These are phyloP conservation scores for Cephus pulcher DNA, from an alignment of 2,888 invertebrate species.

Conservation along the genomic window DNA sequence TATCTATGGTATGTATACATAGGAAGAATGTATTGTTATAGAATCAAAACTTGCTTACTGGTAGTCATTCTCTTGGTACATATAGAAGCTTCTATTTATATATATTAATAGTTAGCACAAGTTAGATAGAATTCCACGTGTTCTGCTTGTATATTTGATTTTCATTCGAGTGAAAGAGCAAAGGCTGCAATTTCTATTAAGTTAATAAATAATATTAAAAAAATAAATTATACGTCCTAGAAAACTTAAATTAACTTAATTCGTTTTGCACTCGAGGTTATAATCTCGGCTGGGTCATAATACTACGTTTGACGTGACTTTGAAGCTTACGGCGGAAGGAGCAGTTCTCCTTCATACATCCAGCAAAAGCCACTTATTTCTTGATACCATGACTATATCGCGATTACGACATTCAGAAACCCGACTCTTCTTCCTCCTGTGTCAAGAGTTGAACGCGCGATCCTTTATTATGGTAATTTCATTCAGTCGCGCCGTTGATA, in stretches of 20 bases:
- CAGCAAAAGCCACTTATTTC: not conserved
- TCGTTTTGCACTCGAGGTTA: not conserved
- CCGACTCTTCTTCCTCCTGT: not conserved
- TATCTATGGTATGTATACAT: not conserved
- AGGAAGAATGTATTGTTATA: not conserved
- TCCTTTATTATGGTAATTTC: conserved; percentile 61
- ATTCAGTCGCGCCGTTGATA: conserved; percentile 51
- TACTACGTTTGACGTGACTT: not conserved
- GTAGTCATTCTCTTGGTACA: not conserved
- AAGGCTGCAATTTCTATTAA: too few species aligned
- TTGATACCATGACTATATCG: not conserved
- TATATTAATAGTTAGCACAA: not conserved
- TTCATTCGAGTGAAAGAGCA: too few species aligned
- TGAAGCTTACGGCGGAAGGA: not conserved
- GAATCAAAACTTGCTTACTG: not conserved
- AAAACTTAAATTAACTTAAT: not conserved
- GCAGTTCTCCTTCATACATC: not conserved
- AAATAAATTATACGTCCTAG: not conserved
- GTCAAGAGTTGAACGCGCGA: not conserved
- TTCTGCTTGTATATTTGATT: too few species aligned
- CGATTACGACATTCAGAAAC: not conserved
- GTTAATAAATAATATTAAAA: not conserved
- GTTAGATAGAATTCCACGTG: too few species aligned
- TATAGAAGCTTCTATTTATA: not conserved
- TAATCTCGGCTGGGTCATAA: too few species aligned